phyloP scores from a whole-genome alignment of 2,797 vertebrate genomes.

The Masticophis lateralis region DNA sequence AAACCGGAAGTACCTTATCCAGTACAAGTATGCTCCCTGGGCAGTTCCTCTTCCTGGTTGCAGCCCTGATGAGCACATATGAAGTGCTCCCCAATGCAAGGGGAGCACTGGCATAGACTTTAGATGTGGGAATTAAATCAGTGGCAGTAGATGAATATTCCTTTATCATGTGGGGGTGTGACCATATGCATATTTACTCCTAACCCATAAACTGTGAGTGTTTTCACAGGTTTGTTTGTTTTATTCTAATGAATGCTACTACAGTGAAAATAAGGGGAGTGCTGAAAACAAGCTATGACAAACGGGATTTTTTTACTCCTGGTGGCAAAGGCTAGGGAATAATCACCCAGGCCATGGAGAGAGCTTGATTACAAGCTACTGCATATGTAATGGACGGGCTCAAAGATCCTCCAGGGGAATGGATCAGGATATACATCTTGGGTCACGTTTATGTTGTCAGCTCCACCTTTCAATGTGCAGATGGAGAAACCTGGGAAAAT shows the following conservation, averaged over 20 bases:
- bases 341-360: conserved; percentile 71
- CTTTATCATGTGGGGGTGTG: conserved; percentile 22
- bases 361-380: conserved; percentile 71
- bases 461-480: conserved; percentile 71
- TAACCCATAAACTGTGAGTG: conserved; percentile 63
- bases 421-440: conserved; percentile 69
- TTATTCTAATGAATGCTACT: conserved; percentile 72
- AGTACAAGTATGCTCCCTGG: no score
- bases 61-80: no score
- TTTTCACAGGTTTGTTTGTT: conserved; percentile 69
- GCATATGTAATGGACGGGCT: conserved; percentile 67
- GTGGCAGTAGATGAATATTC: conserved; percentile 57
- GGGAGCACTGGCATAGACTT: conserved; percentile 9
- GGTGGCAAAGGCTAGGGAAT: conserved; percentile 71
- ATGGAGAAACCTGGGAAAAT: conserved; percentile 82
- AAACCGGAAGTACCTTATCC: no score
- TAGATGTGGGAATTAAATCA: conserved; percentile 12
- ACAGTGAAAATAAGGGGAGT: conserved; percentile 67
- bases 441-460: conserved; percentile 79
- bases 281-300: conserved; percentile 71
- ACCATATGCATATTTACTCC: conserved; percentile 19
- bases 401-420: conserved; percentile 66
- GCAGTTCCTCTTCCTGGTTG: no score
- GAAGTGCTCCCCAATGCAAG: no score
- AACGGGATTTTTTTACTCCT: conserved; percentile 75